phyloP scores from a whole-genome alignment of 2,888 invertebrate genomes.

The Baccha elongata region DNA sequence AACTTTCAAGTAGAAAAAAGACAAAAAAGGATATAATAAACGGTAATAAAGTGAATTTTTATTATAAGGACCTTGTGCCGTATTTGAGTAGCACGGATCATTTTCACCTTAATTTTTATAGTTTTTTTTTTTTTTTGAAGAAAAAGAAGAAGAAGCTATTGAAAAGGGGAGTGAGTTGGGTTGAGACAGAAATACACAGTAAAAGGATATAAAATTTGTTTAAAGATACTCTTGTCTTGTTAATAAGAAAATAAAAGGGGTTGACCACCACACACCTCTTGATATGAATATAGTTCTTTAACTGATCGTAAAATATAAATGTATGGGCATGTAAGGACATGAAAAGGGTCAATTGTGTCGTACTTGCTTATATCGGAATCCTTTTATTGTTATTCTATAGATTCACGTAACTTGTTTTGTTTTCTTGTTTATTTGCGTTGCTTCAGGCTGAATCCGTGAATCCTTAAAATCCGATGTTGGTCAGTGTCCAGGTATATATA shows the following conservation, averaged over 20 bases:
- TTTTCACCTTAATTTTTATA: conserved; percentile 45
- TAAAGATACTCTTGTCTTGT: conserved; percentile 1
- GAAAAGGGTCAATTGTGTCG: conserved; percentile 72
- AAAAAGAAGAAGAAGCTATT: conserved; percentile 17
- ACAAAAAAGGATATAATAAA: conserved; percentile 60
- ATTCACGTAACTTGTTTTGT: conserved; percentile 52
- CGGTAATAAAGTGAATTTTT: conserved; percentile 68
- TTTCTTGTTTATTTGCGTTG: conserved; percentile 40
- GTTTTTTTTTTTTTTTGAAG: background rate
- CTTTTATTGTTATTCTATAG: conserved; percentile 39
- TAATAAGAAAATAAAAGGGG: conserved; percentile 53
- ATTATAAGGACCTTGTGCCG: conserved; percentile 59
- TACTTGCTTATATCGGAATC: conserved; percentile 50
- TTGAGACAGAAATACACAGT: conserved; percentile 18
- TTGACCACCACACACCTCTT: conserved; percentile 55
- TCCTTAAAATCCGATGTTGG: background rate
- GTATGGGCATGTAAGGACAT: conserved; percentile 72
- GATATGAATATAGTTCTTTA: conserved; percentile 44
- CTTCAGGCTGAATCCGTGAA: background rate
- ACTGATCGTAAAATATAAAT: conserved; percentile 71
- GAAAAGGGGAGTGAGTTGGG: conserved; percentile 66
- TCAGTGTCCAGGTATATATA: background rate
- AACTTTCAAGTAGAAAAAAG: conserved; percentile 39
- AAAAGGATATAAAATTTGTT: background rate
- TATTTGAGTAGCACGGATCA: conserved; percentile 54